These are phyloP conservation scores for Anhinga rufa DNA, from an alignment of 2,113 vertebrate genomes.

Conservation along the genomic window DNA sequence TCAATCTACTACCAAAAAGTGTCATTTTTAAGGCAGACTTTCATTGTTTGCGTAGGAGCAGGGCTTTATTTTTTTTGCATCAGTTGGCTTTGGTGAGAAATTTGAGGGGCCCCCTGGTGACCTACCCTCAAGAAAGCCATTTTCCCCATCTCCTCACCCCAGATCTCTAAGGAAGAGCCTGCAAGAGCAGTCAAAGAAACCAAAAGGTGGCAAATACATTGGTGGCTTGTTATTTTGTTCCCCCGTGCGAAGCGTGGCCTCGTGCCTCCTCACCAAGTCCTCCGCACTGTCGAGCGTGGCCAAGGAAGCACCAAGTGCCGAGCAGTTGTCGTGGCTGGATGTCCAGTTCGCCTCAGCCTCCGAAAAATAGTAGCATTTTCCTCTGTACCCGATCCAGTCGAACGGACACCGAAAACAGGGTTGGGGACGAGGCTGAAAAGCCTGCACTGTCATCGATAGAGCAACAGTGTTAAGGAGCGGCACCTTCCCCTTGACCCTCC, in stretches of 20 bases:
- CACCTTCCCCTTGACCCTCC: neutral
- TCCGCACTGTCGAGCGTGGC: neutral
- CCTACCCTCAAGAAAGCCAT: neutral
- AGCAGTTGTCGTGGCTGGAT: slow-evolving; percentile 6
- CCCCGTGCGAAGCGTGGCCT: rapidly evolving
- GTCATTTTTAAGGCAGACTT: neutral
- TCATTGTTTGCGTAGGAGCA: neutral
- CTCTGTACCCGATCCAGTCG: neutral
- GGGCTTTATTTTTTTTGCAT: neutral
- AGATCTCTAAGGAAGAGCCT: neutral
- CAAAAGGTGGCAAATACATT: neutral
- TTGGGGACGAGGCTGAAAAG: neutral
- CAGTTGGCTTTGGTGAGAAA: neutral
- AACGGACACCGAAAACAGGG: neutral
- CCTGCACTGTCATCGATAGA: neutral
- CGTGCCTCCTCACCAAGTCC: neutral
- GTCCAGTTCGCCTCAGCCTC: slow-evolving; percentile 16
- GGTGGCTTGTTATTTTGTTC: rapidly evolving
- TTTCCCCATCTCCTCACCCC: neutral
- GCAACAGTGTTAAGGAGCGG: rapidly evolving
- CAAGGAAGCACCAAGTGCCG: neutral
- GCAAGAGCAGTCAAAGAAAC: neutral
- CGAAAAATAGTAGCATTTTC: slow-evolving; percentile 32
- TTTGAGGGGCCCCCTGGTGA: neutral
- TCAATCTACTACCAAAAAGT: neutral